Percentiles rank a stretch among this genome's conserved stretches.
phyloP scores from a whole-genome alignment of 2,797 vertebrate genomes.

The Labeo calbasu region DNA sequence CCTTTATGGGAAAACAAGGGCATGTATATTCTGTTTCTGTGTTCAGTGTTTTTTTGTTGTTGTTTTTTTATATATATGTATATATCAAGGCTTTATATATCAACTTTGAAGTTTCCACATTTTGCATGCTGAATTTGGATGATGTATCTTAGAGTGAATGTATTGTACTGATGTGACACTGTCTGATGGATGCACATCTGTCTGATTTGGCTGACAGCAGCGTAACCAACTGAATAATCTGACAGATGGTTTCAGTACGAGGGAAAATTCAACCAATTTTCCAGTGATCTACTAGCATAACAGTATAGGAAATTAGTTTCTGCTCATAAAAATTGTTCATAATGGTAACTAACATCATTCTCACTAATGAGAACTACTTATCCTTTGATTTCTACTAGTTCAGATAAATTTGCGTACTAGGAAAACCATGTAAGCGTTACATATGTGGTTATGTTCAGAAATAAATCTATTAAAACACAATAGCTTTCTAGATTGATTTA shows the following conservation, averaged over 20 bases:
- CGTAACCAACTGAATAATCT: conserved; percentile 25
- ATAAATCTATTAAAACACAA: neutral
- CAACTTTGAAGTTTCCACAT: conserved; percentile 9
- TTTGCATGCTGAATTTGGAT: neutral
- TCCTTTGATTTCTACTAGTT: conserved; percentile 12
- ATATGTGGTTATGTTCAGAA: neutral
- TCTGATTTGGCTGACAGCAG: conserved; percentile 18
- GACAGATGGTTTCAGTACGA: conserved; percentile 19
- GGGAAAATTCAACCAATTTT: conserved; percentile 6
- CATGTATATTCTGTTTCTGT: neutral
- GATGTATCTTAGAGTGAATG: neutral
- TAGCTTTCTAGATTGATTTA: conserved; percentile 2
- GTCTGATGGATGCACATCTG: conserved; percentile 20
- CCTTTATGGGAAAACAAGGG: neutral
- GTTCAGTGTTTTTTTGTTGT: too few species aligned
- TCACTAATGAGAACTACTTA: neutral
- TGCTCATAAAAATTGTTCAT: neutral
- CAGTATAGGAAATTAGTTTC: conserved; percentile 11
- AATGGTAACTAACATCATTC: conserved; percentile 19
- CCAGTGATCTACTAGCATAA: conserved; percentile 17
- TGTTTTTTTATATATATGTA: neutral
- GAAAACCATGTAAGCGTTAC: neutral
- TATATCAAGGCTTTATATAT: neutral
- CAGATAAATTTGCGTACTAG: conserved; percentile 2
- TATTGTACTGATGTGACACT: neutral